A percentile compares a stretch with the other conserved stretches of the same genome.
Conservation (phyloP, 1,140 invertebrate genomes). For the Drosophila fuyamai region DNA sequence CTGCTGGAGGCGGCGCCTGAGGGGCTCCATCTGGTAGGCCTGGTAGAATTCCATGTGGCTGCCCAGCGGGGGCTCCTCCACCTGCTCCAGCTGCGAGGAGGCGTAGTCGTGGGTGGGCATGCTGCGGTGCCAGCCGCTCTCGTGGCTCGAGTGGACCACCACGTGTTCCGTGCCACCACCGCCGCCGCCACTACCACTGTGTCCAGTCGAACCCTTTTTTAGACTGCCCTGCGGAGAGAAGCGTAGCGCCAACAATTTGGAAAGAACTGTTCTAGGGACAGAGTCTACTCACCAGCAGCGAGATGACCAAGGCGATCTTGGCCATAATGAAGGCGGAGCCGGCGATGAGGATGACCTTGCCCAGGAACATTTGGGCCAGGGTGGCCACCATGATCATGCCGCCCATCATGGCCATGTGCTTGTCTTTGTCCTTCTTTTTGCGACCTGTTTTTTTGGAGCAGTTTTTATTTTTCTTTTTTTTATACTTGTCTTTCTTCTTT, state of each 20-base stretch:
- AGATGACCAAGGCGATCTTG: conserved; percentile 89
- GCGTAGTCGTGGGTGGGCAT: conserved; percentile 66
- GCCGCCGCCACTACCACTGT: conserved; percentile 82
- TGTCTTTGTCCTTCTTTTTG: conserved; percentile 84
- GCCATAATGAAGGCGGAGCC: conserved; percentile 89
- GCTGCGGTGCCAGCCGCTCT: conserved; percentile 79
- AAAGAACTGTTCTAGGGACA: conserved; percentile 17
- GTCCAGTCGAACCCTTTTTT: conserved; percentile 87
- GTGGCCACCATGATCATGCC: conserved; percentile 88
- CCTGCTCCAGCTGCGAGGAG: conserved; percentile 37
- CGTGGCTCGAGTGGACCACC: conserved; percentile 85
- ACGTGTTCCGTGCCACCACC: conserved; percentile 85
- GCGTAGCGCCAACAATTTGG: conserved; percentile 63
- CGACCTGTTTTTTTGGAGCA: conserved; percentile 81
- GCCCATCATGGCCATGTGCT: conserved; percentile 87
- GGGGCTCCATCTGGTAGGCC: conserved; percentile 49
- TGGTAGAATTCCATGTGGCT: conserved; percentile 51
- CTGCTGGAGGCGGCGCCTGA: conserved; percentile 45
- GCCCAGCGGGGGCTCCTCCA: conserved; percentile 20
- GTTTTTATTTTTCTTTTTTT: conserved; percentile 69
- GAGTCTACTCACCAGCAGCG: conserved; percentile 86
- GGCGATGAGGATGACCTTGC: conserved; percentile 88
- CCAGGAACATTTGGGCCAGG: conserved; percentile 88
- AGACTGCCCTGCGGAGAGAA: conserved; percentile 85
- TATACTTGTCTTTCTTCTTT: conserved; percentile 58